These are phyloP conservation scores for Vireo altiloquus DNA, from an alignment of 2,113 vertebrate genomes.

Conservation along the genomic window DNA sequence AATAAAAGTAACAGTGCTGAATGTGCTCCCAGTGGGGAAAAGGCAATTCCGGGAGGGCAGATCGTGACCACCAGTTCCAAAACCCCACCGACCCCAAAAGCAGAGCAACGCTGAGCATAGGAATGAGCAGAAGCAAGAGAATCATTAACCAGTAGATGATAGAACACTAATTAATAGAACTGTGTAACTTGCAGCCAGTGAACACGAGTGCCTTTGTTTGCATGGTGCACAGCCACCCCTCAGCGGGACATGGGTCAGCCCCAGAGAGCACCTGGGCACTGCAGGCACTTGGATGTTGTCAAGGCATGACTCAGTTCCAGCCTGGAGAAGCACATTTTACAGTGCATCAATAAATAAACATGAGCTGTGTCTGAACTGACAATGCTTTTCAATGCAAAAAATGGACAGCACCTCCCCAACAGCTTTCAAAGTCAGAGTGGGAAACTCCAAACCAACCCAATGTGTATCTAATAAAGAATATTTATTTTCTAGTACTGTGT, in stretches of 20 bases:
- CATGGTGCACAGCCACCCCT: fast-evolving
- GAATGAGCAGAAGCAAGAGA: neutral
- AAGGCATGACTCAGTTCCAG: neutral
- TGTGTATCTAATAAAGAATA: neutral
- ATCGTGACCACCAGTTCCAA: neutral
- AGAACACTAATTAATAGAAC: neutral
- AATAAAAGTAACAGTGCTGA: neutral
- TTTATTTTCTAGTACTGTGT: neutral
- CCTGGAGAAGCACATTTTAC: neutral
- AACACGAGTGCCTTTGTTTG: neutral
- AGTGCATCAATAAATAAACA: neutral
- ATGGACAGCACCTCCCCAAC: neutral
- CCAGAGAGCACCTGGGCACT: neutral
- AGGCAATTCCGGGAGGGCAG: neutral
- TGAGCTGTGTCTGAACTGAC: neutral
- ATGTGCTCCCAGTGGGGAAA: neutral
- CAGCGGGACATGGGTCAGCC: neutral
- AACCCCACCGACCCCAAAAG: neutral
- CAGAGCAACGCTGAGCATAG: neutral
- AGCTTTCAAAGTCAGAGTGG: neutral
- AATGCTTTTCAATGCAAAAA: neutral
- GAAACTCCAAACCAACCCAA: neutral
- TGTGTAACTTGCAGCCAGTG: neutral
- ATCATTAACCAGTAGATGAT: neutral
- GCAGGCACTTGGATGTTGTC: neutral